These are phyloP conservation scores for Bombus soroeensis DNA, from an alignment of 1,140 invertebrate genomes.

Conservation along the genomic window DNA sequence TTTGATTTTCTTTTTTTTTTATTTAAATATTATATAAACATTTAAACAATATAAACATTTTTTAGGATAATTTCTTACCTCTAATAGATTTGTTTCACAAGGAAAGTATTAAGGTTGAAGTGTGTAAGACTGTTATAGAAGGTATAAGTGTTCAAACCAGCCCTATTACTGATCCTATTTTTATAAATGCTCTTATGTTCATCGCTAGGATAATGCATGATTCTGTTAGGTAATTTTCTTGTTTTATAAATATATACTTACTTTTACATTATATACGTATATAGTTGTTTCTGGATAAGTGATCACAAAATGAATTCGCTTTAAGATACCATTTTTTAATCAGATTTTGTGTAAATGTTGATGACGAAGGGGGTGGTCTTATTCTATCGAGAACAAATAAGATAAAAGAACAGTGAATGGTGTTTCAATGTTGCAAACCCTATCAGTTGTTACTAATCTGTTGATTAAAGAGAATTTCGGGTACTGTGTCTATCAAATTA, in stretches of 20 bases:
- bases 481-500: too few relatives aligned
- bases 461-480: neutral
- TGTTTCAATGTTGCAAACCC: neutral
- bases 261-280: neutral
- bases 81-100: slow-evolving; percentile 95
- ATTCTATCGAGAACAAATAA: neutral
- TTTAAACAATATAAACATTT: slow-evolving; percentile 31
- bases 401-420: neutral
- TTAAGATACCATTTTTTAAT: neutral
- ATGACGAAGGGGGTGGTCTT: neutral
- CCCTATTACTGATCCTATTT: slow-evolving; percentile 90
- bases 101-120: slow-evolving; percentile 90
- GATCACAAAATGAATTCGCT: neutral
- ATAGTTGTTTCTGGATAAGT: neutral
- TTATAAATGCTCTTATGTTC: slow-evolving; percentile 93
- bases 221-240: slow-evolving; percentile 89
- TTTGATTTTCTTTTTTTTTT: slow-evolving; percentile 8
- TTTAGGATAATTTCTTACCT: slow-evolving; percentile 94
- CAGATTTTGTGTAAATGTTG: neutral
- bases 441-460: too few relatives aligned
- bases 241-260: neutral
- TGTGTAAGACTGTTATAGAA: slow-evolving; percentile 92
- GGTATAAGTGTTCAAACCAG: slow-evolving; percentile 86
- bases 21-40: too few relatives aligned
- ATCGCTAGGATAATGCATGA: slow-evolving; percentile 95